These are phyloP conservation scores for Coenobita brevimanus DNA, from an alignment of 1,140 invertebrate species.

Conservation along the genomic window DNA sequence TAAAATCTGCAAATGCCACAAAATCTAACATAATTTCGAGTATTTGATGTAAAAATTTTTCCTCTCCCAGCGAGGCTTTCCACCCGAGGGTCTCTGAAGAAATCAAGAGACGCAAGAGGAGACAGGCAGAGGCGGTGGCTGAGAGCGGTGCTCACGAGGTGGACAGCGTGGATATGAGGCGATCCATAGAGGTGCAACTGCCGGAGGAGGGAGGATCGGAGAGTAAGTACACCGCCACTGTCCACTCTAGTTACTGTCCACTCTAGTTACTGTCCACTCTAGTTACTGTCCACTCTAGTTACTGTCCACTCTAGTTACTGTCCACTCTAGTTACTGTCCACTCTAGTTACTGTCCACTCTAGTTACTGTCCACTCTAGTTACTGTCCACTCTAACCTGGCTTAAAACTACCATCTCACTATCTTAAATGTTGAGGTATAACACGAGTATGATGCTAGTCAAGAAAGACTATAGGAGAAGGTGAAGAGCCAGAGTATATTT, in stretches of 20 bases:
- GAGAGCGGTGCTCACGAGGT: constrained; percentile 30
- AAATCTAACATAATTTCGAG: not conserved
- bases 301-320: too few relatives aligned
- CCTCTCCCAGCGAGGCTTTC: constrained; percentile 53
- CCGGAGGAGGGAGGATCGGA: constrained; percentile 41
- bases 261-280: not conserved
- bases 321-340: too few relatives aligned
- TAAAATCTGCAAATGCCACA: not conserved
- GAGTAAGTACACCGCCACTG: not conserved
- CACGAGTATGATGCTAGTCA: too few relatives aligned
- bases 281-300: too few relatives aligned
- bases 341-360: too few relatives aligned
- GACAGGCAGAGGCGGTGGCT: constrained; percentile 21
- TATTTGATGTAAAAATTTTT: too few relatives aligned
- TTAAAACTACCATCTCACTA: too few relatives aligned
- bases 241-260: not conserved
- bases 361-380: too few relatives aligned
- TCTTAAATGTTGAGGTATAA: too few relatives aligned
- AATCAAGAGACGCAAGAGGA: constrained; percentile 18
- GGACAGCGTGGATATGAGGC: constrained; percentile 37
- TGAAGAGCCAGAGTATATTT: too few relatives aligned
- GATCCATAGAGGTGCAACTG: constrained; percentile 59
- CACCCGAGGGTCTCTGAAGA: constrained; percentile 32
- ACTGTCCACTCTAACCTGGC: too few relatives aligned
- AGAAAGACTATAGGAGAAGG: too few relatives aligned